These are phyloP conservation scores for Nephotettix cincticeps DNA, from an alignment of 1,140 invertebrate species.

Conservation along the genomic window DNA sequence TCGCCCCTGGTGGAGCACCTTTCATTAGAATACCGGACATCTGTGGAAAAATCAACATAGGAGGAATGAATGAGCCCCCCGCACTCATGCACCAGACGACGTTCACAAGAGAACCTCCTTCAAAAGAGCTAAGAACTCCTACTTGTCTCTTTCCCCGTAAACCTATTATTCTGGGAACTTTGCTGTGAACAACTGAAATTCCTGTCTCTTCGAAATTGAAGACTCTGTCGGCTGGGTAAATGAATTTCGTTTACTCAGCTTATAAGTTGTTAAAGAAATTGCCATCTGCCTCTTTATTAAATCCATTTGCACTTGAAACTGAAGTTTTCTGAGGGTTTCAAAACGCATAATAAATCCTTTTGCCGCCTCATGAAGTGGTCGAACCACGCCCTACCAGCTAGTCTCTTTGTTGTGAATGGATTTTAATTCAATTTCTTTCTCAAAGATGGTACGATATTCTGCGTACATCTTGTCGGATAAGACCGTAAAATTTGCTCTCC, in stretches of 20 bases:
- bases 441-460: constrained; percentile 12
- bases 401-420: constrained; percentile 36
- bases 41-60: constrained; percentile 45
- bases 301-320: constrained; percentile 42
- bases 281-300: constrained; percentile 42
- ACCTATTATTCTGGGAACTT: constrained; percentile 37
- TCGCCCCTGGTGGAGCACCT: constrained; percentile 43
- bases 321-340: constrained; percentile 45
- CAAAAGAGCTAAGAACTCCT: constrained; percentile 38
- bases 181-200: constrained; percentile 23
- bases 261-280: constrained; percentile 40
- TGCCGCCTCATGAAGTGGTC: constrained; percentile 35
- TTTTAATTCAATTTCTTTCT: constrained; percentile 15
- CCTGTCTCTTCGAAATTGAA: constrained; percentile 44
- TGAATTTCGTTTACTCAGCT: constrained; percentile 33
- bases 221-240: constrained; percentile 36
- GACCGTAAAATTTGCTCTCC: constrained; percentile 37
- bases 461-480: constrained; percentile 31
- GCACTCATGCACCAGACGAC: constrained; percentile 42
- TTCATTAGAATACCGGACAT: constrained; percentile 42
- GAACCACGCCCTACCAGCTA: constrained; percentile 40
- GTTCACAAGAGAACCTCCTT: constrained; percentile 41
- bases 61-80: constrained; percentile 43
- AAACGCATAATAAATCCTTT: constrained; percentile 37
- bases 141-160: constrained; percentile 39